phyloP scores from a whole-genome alignment of 2,888 invertebrate species.

The Amphimallon solstitiale region DNA sequence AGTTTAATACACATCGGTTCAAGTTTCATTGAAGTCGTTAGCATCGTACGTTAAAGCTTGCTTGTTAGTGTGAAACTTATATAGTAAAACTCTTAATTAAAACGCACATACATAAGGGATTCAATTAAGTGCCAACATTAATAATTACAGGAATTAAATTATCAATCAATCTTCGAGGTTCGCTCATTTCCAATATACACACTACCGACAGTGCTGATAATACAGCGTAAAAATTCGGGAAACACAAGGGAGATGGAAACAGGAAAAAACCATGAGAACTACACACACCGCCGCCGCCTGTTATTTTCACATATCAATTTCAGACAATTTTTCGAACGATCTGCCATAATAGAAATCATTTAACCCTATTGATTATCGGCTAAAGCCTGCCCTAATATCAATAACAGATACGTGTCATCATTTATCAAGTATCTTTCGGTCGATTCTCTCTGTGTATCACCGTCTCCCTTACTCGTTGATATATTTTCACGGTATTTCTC shows the following conservation, averaged over 20 bases:
- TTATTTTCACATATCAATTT: conserved; percentile 26
- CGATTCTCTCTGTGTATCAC: neutral
- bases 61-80: too few species aligned
- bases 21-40: too few species aligned
- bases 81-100: neutral
- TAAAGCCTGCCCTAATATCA: conserved; percentile 35
- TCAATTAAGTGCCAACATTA: neutral
- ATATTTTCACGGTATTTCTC: neutral
- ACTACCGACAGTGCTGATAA: too few species aligned
- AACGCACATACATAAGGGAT: neutral
- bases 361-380: conserved; percentile 28
- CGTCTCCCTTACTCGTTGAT: neutral
- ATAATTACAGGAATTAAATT: conserved; percentile 5
- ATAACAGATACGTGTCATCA: conserved; percentile 38
- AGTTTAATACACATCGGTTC: too few species aligned
- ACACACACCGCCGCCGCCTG: neutral
- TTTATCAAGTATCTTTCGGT: conserved; percentile 33
- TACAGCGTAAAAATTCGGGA: too few species aligned
- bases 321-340: conserved; percentile 7
- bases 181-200: neutral
- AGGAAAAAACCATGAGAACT: neutral
- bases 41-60: too few species aligned
- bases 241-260: neutral
- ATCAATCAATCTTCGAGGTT: neutral
- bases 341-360: conserved; percentile 30